Percentiles rank a stretch among this genome's conserved stretches.
These are phyloP conservation scores for Hydrozoanthus tunicans DNA, from an alignment of 64 coral and sea anemone genomes.

Conservation along the genomic window DNA sequence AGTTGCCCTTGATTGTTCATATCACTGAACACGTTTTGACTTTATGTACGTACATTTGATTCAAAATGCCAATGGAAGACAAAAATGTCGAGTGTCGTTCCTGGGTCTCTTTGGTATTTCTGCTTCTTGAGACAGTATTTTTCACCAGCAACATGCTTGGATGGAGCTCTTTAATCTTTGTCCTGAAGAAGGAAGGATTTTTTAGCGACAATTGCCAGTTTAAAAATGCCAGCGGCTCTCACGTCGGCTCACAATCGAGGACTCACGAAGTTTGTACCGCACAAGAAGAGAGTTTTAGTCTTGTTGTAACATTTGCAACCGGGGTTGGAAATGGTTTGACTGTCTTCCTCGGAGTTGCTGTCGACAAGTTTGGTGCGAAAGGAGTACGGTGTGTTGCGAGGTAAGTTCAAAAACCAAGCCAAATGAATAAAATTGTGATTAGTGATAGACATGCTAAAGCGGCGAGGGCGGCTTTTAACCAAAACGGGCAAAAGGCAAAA, in stretches of 20 bases:
- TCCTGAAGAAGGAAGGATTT: constrained; percentile 12
- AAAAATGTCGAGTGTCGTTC: neutral
- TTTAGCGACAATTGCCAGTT: neutral
- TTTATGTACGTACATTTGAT: neutral
- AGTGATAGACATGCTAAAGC: no score
- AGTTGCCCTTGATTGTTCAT: no score
- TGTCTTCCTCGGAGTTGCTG: constrained; percentile 6
- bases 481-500: no score
- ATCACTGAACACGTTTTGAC: no score
- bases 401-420: neutral
- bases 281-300: constrained; percentile 19
- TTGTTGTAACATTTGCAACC: neutral
- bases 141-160: constrained; percentile 18
- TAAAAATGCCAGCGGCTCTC: neutral
- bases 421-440: no score
- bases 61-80: neutral
- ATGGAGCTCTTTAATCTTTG: constrained; percentile 20
- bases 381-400: neutral
- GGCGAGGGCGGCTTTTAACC: no score
- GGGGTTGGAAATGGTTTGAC: constrained; percentile 17
- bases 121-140: neutral
- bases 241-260: neutral
- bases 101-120: constrained; percentile 3
- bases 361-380: constrained; percentile 16
- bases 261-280: neutral